phyloP scores from a whole-genome alignment of 2,888 invertebrate genomes.

The Limnephilus marmoratus region DNA sequence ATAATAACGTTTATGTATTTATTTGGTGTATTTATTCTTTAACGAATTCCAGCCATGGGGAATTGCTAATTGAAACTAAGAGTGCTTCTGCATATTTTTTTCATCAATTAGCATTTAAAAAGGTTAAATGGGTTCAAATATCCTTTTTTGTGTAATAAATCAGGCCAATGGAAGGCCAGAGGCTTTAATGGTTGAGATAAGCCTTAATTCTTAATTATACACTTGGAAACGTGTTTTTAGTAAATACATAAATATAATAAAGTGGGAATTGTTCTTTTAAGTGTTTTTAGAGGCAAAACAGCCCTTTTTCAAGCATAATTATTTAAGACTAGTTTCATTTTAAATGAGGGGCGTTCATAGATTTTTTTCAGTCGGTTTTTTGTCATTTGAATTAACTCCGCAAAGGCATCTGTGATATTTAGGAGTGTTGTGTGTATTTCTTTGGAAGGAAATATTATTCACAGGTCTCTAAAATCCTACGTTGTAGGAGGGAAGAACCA shows the following conservation, averaged over 20 bases:
- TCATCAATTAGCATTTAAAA: conserved; percentile 31
- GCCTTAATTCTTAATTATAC: conserved; percentile 19
- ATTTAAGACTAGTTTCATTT: neutral
- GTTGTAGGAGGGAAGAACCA: too few relatives aligned
- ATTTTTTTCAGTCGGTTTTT: too few relatives aligned
- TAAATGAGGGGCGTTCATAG: neutral
- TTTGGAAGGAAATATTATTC: too few relatives aligned
- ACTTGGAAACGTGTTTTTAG: neutral
- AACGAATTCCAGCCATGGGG: neutral
- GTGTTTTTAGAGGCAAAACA: neutral
- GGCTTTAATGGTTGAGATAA: conserved; percentile 5
- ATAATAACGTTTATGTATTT: neutral
- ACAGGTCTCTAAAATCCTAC: too few relatives aligned
- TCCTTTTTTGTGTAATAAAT: conserved; percentile 25
- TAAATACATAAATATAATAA: conserved; percentile 2
- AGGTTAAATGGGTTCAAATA: neutral
- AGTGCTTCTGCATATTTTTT: conserved; percentile 37
- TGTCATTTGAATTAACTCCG: too few relatives aligned
- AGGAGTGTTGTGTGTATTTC: too few relatives aligned
- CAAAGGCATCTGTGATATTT: too few relatives aligned
- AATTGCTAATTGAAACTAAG: conserved; percentile 33
- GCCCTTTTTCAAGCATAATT: neutral
- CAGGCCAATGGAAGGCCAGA: neutral
- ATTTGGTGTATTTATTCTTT: conserved; percentile 2
- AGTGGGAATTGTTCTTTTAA: neutral